Conservation (phyloP, 2,888 invertebrate genomes). For the Patella pellucida region DNA sequence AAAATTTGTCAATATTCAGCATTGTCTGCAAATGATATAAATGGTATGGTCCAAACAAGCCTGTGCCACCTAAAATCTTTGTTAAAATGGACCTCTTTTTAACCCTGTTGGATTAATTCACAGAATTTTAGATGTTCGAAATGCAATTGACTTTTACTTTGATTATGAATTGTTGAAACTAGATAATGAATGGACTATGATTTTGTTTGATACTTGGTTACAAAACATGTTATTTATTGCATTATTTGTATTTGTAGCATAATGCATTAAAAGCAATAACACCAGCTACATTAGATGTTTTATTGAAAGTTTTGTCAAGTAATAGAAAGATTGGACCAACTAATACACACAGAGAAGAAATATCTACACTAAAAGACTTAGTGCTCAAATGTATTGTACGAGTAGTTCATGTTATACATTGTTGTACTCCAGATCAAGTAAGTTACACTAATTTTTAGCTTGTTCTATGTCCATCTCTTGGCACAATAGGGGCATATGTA, state of each 20-base stretch:
- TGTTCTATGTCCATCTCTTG: no score
- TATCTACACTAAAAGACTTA: conserved; percentile 71
- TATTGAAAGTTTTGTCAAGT: conserved; percentile 73
- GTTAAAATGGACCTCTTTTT: no score
- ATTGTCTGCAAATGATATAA: no score
- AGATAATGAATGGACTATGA: no score
- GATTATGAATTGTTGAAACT: no score
- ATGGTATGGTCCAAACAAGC: no score
- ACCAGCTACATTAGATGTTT: conserved; percentile 76
- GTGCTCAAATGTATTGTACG: conserved; percentile 75
- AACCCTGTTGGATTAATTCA: no score
- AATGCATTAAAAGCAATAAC: conserved; percentile 77
- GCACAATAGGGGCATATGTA: no score
- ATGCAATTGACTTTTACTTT: no score
- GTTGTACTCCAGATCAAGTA: conserved; percentile 74
- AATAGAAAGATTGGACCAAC: conserved; percentile 42
- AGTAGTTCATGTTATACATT: conserved; percentile 76
- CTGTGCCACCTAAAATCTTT: no score
- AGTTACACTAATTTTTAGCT: background rate
- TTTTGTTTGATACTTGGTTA: background rate
- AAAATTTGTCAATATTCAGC: no score
- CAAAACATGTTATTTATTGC: background rate
- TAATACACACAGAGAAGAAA: conserved; percentile 62
- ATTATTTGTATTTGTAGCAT: conserved; percentile 64
- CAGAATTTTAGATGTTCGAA: no score